Conservation (phyloP, 1,140 invertebrate genomes). For the Homarus americanus region DNA sequence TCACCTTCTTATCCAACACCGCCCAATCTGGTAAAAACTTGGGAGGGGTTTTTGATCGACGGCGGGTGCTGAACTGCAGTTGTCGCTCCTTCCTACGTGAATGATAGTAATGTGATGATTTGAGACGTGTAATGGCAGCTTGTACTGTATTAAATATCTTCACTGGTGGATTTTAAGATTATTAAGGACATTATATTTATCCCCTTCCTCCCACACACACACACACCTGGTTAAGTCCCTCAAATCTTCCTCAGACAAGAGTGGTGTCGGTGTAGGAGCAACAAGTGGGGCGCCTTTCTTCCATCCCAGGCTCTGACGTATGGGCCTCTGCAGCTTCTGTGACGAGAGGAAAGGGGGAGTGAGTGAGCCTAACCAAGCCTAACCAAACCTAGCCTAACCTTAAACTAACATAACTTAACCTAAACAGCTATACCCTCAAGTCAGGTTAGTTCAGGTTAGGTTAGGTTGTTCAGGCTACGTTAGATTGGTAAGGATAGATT, state of each 20-base stretch:
- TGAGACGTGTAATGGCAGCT: neutral
- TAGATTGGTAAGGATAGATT: no score
- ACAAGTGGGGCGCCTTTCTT: constrained; percentile 60
- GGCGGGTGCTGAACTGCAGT: constrained; percentile 31
- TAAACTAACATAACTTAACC: neutral
- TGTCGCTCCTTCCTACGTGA: constrained; percentile 37
- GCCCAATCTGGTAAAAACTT: constrained; percentile 66
- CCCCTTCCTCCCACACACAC: no score
- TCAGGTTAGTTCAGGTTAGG: neutral
- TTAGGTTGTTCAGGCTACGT: neutral
- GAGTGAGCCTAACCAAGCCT: no score
- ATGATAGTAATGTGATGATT: neutral
- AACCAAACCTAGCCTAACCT: no score
- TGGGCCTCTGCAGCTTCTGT: constrained; percentile 37
- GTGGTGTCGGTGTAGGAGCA: neutral
- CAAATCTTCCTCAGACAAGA: constrained; percentile 36
- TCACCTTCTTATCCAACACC: constrained; percentile 67
- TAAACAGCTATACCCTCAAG: neutral
- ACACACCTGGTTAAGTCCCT: constrained; percentile 45
- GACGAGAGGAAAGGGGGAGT: neutral
- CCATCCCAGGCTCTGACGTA: constrained; percentile 56
- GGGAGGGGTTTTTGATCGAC: constrained; percentile 45
- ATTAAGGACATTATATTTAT: neutral
- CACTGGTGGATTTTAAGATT: no score
- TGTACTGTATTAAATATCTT: no score